phyloP scores from a whole-genome alignment of 2,797 vertebrate genomes.

The Lithobates sylvaticus region DNA sequence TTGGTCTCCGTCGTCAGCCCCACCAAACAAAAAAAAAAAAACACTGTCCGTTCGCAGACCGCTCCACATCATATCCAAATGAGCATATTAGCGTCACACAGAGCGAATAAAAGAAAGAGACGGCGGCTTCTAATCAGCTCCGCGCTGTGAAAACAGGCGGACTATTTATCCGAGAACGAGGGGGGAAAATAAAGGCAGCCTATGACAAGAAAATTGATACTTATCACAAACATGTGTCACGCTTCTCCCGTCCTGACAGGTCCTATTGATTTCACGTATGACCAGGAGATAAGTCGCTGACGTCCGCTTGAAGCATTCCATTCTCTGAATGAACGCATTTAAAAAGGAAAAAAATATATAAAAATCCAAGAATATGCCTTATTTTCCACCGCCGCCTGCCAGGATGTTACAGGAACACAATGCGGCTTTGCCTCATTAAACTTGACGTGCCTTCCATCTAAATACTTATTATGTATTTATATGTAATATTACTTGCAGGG shows the following conservation, averaged over 20 bases:
- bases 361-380: not conserved
- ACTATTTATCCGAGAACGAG: slow-evolving; percentile 3
- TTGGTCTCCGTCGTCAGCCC: no score
- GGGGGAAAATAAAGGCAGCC: slow-evolving; percentile 6
- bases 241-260: slow-evolving; percentile 20
- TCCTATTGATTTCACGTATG: slow-evolving; percentile 16
- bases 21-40: not conserved
- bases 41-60: not conserved
- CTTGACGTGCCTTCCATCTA: slow-evolving; percentile 6
- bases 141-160: slow-evolving; percentile 26
- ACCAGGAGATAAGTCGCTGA: not conserved
- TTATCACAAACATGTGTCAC: slow-evolving; percentile 46
- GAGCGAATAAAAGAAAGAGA: not conserved
- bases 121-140: slow-evolving; percentile 25
- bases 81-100: slow-evolving; percentile 6
- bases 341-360: not conserved
- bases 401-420: slow-evolving; percentile 16
- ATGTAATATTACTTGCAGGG: slow-evolving; percentile 25
- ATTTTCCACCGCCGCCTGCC: not conserved
- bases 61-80: not conserved
- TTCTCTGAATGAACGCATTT: not conserved
- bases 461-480: slow-evolving; percentile 33
- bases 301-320: not conserved
- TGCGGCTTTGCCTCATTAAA: slow-evolving; percentile 17
- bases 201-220: slow-evolving; percentile 38